Conservation (phyloP, 2,888 invertebrate genomes). For the Ligdia adustata region DNA sequence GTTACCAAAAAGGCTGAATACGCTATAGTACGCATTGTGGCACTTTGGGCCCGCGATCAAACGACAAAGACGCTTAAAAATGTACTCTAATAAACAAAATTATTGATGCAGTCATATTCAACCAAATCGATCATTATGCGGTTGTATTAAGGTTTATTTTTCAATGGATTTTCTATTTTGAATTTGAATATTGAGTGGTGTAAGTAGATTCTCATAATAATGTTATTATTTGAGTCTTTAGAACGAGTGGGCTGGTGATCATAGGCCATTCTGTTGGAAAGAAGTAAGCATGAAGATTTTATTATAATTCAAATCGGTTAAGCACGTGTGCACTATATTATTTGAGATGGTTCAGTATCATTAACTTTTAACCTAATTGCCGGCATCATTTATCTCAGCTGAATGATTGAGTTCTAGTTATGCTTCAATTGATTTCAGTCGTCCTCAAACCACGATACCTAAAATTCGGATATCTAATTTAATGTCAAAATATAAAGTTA, state of each 20-base stretch:
- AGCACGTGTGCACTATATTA: constrained; percentile 33
- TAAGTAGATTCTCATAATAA: constrained; percentile 67
- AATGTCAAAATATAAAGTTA: too few relatives aligned
- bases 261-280: constrained; percentile 68
- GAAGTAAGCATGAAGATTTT: constrained; percentile 66
- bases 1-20: constrained; percentile 63
- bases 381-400: too few relatives aligned
- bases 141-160: constrained; percentile 40
- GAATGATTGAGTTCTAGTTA: too few relatives aligned
- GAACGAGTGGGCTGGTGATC: constrained; percentile 74
- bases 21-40: constrained; percentile 63
- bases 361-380: too few relatives aligned
- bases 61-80: constrained; percentile 75
- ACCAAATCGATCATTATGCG: constrained; percentile 21
- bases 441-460: too few relatives aligned
- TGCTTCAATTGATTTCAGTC: too few relatives aligned
- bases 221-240: constrained; percentile 74
- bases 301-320: constrained; percentile 47
- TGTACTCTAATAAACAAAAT: constrained; percentile 58
- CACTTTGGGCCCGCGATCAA: constrained; percentile 68
- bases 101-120: constrained; percentile 21
- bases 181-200: constrained; percentile 33
- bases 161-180: constrained; percentile 15
- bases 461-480: too few relatives aligned
- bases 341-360: constrained; percentile 30